Evolutionary conservation across 2,888 invertebrate genomes (phyloP).

Genomic region (Cepaea hortensis): DNA sequence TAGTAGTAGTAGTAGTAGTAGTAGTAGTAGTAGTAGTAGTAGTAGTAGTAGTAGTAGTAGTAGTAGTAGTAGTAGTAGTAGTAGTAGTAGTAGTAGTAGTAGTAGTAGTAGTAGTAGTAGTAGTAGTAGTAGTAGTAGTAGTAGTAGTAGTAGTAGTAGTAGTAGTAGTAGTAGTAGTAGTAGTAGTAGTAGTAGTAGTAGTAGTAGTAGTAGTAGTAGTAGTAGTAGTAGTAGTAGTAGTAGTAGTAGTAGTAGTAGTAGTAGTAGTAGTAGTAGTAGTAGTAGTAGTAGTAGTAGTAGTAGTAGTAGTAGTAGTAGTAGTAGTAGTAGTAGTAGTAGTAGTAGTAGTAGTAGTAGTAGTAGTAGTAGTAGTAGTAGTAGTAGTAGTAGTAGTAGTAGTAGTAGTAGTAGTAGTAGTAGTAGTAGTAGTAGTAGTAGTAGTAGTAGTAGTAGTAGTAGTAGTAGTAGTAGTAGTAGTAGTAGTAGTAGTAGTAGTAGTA

Average conservation of each 20-base stretch:
- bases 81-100: not conserved
- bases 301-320: not conserved
- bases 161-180: not conserved
- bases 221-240: not conserved
- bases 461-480: not conserved
- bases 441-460: not conserved
- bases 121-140: not conserved
- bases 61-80: not conserved
- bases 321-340: not conserved
- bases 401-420: not conserved
- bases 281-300: not conserved
- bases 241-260: not conserved
- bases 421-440: not conserved
- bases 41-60: not conserved
- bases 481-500: not conserved
- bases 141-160: not conserved
- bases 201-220: not conserved
- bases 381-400: not conserved
- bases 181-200: not conserved
- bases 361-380: not conserved
- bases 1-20: not conserved
- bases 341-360: not conserved
- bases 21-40: not conserved
- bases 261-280: not conserved
- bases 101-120: not conserved